Evolutionary conservation across 2,888 invertebrate species (phyloP).

Genomic region (Anaspis maculata): DNA sequence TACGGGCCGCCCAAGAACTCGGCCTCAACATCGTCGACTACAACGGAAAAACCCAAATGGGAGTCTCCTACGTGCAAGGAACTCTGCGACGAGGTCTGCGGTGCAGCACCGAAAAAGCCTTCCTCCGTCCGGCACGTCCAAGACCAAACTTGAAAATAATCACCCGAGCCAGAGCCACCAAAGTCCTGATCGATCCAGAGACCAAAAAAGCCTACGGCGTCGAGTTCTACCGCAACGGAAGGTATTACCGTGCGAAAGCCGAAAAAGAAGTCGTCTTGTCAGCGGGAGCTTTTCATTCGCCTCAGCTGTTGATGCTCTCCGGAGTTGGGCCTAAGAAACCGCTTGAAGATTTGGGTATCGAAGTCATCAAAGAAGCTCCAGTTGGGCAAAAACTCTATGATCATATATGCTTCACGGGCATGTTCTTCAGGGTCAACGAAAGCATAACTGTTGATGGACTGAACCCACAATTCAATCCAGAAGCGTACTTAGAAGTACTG

Average conservation of each 20-base stretch:
- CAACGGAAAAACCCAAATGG: neutral
- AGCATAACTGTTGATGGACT: constrained; percentile 8
- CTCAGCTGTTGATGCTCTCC: constrained; percentile 83
- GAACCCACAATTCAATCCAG: constrained; percentile 16
- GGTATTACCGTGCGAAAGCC: constrained; percentile 44
- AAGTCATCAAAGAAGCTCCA: constrained; percentile 54
- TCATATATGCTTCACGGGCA: constrained; percentile 48
- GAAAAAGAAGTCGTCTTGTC: constrained; percentile 78
- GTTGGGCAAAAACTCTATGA: constrained; percentile 61
- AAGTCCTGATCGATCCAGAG: constrained; percentile 55
- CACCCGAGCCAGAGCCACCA: constrained; percentile 52
- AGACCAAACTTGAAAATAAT: constrained; percentile 61
- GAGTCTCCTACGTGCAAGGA: neutral
- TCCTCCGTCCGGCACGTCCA: constrained; percentile 36
- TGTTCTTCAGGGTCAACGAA: constrained; percentile 27
- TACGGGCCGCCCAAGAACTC: neutral
- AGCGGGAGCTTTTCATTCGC: constrained; percentile 81
- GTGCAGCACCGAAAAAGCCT: neutral
- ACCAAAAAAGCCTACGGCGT: constrained; percentile 62
- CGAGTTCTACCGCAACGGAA: constrained; percentile 51
- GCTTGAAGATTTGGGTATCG: constrained; percentile 47
- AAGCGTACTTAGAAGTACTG: constrained; percentile 37
- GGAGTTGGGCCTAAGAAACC: constrained; percentile 54
- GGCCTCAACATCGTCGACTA: neutral
- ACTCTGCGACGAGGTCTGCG: neutral